Percentiles rank a stretch among this genome's conserved stretches.
Evolutionary conservation across 2,797 vertebrate species (phyloP).

Genomic region (Anolis apletophallus): DNA sequence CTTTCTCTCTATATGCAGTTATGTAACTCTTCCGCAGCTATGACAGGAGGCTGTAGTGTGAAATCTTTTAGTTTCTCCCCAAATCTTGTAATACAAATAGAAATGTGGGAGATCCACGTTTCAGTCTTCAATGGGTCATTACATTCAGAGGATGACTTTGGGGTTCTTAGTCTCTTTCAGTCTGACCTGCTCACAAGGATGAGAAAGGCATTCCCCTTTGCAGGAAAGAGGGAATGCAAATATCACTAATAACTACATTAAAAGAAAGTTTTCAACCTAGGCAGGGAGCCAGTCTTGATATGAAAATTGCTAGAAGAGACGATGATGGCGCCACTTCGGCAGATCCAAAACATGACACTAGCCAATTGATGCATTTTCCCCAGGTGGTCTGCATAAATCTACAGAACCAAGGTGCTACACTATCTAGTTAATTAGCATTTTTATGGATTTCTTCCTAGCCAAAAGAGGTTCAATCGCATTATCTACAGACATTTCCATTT

Average conservation of each 20-base stretch:
- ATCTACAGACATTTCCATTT: not conserved
- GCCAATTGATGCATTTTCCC: not conserved
- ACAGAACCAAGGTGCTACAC: not conserved
- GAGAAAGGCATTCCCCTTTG: too few species aligned
- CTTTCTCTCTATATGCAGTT: too few species aligned
- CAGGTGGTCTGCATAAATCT: not conserved
- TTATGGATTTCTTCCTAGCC: not conserved
- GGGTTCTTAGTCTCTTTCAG: not conserved
- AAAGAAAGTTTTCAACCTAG: not conserved
- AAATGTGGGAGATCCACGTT: too few species aligned
- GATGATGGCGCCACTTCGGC: not conserved
- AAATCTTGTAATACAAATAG: too few species aligned
- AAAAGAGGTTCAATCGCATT: not conserved
- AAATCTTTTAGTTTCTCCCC: too few species aligned
- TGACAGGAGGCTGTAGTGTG: too few species aligned
- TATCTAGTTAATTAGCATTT: slow-evolving; percentile 10
- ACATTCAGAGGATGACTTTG: not conserved
- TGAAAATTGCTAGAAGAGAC: not conserved
- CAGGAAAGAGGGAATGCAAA: too few species aligned
- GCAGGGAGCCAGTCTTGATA: too few species aligned
- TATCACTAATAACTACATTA: too few species aligned
- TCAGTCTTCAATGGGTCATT: too few species aligned
- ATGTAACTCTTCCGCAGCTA: too few species aligned
- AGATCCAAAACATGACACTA: not conserved
- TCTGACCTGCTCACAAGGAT: not conserved